Evolutionary conservation across 2,113 vertebrate species (phyloP).

Genomic region (Sitta europaea): DNA sequence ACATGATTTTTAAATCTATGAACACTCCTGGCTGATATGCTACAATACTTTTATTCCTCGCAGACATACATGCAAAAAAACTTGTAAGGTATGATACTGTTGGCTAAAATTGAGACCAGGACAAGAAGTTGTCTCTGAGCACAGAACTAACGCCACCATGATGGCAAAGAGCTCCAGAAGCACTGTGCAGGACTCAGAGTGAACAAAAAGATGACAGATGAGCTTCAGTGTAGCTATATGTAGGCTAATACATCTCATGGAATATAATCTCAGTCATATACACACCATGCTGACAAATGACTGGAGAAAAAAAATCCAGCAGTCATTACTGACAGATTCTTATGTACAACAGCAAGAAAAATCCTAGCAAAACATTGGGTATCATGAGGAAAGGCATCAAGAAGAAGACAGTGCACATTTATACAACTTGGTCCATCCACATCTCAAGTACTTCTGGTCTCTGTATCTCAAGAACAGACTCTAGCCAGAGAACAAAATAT

Average conservation of each 20-base stretch:
- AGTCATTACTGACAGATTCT: not conserved
- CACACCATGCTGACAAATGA: not conserved
- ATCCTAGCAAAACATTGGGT: not conserved
- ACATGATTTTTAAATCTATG: not conserved
- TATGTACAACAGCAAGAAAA: not conserved
- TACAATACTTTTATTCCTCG: not conserved
- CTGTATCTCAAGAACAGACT: not conserved
- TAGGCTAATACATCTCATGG: not conserved
- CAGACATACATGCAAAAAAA: not conserved
- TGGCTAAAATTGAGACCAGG: not conserved
- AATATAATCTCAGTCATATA: not conserved
- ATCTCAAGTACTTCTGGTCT: not conserved
- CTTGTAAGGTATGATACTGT: not conserved
- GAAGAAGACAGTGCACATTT: not conserved
- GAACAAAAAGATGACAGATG: not conserved
- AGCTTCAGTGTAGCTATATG: not conserved
- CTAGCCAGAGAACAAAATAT: not conserved
- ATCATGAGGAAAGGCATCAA: not conserved
- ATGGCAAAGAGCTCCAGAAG: not conserved
- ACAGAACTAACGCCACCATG: not conserved
- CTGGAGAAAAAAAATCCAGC: not conserved
- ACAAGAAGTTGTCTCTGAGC: not conserved
- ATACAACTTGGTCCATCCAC: not conserved
- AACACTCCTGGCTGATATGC: not conserved
- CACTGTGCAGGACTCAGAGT: not conserved